Evolutionary conservation across 2,113 vertebrate species (phyloP).

Genomic region (Lethenteron reissneri): DNA sequence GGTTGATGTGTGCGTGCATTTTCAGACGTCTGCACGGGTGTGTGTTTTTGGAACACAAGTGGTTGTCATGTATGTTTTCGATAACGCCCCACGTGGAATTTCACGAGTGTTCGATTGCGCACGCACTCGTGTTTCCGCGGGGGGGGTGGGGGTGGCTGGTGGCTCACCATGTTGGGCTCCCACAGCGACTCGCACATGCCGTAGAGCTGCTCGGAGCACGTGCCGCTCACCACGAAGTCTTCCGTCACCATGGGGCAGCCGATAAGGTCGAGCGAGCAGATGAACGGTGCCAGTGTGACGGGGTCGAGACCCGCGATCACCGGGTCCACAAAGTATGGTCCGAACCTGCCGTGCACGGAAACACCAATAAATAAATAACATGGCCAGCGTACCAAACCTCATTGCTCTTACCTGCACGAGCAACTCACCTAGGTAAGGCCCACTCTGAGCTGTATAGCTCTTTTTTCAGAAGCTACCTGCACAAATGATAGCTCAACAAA

Average conservation of each 20-base stretch:
- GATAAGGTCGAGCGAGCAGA: slow-evolving; percentile 81
- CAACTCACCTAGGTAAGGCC: too few relatives aligned
- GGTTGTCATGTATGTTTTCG: background rate
- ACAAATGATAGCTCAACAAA: too few relatives aligned
- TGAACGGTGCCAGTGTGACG: slow-evolving; percentile 58
- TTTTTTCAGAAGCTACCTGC: too few relatives aligned
- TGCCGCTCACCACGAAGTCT: slow-evolving; percentile 87
- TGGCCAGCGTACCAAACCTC: too few relatives aligned
- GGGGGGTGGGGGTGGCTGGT: background rate
- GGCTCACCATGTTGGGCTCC: slow-evolving; percentile 78
- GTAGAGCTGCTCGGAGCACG: slow-evolving; percentile 86
- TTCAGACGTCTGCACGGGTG: too few relatives aligned
- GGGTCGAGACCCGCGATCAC: slow-evolving; percentile 81
- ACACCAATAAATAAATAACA: background rate
- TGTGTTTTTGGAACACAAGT: too few relatives aligned
- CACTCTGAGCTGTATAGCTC: too few relatives aligned
- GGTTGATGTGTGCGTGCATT: too few relatives aligned
- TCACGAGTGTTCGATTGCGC: background rate
- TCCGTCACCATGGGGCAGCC: slow-evolving; percentile 90
- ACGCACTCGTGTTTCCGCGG: background rate
- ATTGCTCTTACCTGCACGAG: too few relatives aligned
- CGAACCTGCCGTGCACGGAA: slow-evolving; percentile 34
- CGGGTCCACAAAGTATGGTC: slow-evolving; percentile 80
- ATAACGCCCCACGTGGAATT: background rate
- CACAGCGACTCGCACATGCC: slow-evolving; percentile 94